phyloP scores from a whole-genome alignment of 2,113 vertebrate species.

The Engraulis encrasicolus region DNA sequence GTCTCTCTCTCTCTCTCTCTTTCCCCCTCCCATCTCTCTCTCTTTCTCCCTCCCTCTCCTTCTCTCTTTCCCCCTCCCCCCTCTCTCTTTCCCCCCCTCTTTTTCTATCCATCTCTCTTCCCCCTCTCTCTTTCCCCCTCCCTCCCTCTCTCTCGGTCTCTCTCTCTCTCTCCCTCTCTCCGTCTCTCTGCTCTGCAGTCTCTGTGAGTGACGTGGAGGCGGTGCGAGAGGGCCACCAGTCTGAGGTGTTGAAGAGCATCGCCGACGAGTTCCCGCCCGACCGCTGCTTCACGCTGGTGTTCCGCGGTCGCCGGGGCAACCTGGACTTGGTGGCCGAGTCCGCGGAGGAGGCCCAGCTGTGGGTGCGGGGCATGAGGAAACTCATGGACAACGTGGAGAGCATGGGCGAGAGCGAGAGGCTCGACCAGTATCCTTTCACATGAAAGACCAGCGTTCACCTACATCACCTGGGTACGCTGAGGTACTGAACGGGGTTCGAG shows the following conservation, averaged over 20 bases:
- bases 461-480: too few species aligned
- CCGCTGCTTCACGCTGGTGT: constrained; percentile 92
- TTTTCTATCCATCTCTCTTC: background rate
- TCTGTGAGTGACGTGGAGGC: constrained; percentile 92
- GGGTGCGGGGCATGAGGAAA: constrained; percentile 86
- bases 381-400: constrained; percentile 86
- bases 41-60: too few species aligned
- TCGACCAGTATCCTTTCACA: constrained; percentile 90
- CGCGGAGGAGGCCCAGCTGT: constrained; percentile 82
- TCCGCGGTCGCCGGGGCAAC: constrained; percentile 88
- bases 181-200: constrained; percentile 68
- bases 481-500: too few species aligned
- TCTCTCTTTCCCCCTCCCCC: background rate
- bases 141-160: background rate
- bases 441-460: background rate
- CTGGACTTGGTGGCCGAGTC: constrained; percentile 89
- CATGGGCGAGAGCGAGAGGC: constrained; percentile 89
- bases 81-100: background rate
- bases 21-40: too few species aligned
- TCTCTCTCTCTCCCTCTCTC: background rate
- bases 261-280: constrained; percentile 85
- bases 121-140: too few species aligned
- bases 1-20: too few species aligned
- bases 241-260: constrained; percentile 87
- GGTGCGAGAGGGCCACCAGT: constrained; percentile 88